Base-by-base conservation (phyloP, 2,888 invertebrate species). In the Pachydiplax longipennis region DNA sequence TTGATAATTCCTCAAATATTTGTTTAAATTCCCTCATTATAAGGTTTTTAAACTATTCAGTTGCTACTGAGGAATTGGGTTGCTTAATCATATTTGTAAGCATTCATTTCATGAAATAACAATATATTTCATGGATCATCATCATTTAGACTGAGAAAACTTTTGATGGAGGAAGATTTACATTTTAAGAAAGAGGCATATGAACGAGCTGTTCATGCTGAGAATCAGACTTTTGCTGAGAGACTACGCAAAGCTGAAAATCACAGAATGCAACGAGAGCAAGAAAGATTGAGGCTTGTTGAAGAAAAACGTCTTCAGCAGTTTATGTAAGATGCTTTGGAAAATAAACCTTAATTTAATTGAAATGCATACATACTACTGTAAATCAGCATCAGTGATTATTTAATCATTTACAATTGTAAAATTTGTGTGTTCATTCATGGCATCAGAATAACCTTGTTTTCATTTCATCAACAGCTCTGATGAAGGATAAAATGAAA, bases 291-390 rank as follows among this genome's bases (percentile, higher is more conserved):
- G 37, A 87, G 61, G 61, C n/a, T 87, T 37, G 87, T 87, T 10
- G 87, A 87, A 37, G 87, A 87, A 37, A 87, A 87, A n/a, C 61
- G 61, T n/a, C 35, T 87, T 58, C 87, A 87, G n/a, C 87, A 87
- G 37, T 87, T 87, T 35, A 18, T 87, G 87, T 87, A 37, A 87
- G 87, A n/a, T 8, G 1, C 3, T 65, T 25, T 31, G 31, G 13
- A 73, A 31, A 31, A 15, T 73, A 31, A 25, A 73, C 4, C 15
- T 3, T 53, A 53, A 53, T 3, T 18, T 31, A 31, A 73, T 31
- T 15, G 0, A 25, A 73, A 31, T 73, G 25, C 25, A 25, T 25
- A 0, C 25, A 15, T 31, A 25, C n/a, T n/a, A 65, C 15, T 73
- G 31, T 10, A 73, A 10, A 1, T 0, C 6, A 73, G 31, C 25